Percentiles rank a stretch among this genome's conserved stretches.
Evolutionary conservation across 2,113 vertebrate genomes (phyloP).

Genomic region (Probosciger aterrimus): DNA sequence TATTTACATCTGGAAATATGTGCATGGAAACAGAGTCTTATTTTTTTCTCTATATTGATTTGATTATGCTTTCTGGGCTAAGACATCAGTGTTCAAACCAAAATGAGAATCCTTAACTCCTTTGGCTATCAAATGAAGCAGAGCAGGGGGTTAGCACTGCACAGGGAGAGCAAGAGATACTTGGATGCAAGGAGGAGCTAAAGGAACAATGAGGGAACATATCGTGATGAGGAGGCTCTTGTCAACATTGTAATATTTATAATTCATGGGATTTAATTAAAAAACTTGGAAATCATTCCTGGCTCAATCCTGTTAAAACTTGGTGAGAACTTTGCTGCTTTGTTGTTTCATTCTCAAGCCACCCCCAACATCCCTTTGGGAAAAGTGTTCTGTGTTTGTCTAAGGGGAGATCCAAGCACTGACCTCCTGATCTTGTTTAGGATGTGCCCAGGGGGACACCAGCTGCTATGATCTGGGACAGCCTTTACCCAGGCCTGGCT

Average conservation of each 20-base stretch:
- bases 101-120: not conserved
- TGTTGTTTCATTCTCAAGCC: not conserved
- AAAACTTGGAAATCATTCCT: not conserved
- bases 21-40: not conserved
- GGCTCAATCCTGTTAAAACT: not conserved
- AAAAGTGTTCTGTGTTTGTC: not conserved
- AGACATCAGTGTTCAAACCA: not conserved
- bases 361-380: accelerated
- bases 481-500: not conserved
- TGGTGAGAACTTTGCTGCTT: not conserved
- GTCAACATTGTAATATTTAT: not conserved
- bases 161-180: no score
- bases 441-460: not conserved
- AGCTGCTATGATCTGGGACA: not conserved
- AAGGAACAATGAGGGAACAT: not conserved
- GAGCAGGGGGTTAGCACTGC: not conserved
- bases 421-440: not conserved
- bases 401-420: not conserved
- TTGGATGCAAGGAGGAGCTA: not conserved
- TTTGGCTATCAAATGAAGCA: not conserved
- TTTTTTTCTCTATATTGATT: not conserved
- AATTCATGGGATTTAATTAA: not conserved
- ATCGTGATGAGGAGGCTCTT: accelerated
- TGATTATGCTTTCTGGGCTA: not conserved
- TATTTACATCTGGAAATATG: not conserved